Evolutionary conservation across 2,113 vertebrate species (phyloP), one percentile per base, ranked within the genome.

Genomic region (Rafetus swinhoei): DNA sequence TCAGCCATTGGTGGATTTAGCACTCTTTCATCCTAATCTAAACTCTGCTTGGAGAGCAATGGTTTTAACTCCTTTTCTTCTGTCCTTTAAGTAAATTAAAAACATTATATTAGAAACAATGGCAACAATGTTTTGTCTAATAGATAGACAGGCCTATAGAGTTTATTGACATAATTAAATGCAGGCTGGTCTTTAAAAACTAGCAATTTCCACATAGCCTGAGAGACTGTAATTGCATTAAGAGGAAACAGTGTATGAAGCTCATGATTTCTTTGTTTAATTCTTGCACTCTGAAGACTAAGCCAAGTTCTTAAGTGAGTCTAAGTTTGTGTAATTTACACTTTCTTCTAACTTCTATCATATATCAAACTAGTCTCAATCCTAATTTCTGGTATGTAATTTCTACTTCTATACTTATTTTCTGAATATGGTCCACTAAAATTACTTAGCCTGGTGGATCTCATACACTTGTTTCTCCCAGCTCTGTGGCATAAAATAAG

Each of bases 81-180:
- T 95, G 91, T 79, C 85, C 85, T 94, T 94, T 90, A 90, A 93
- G 85, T 82, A 94, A 93, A 97, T 96, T 93, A 79, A 96, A 97
- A 97, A 92, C 93, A 93, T 81, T 86, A 54, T 86, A 90, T 94
- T 95, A 94, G 91, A 96, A 95, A 84, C 93, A 94, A 92, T 92
- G 93, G 88, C 94, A 97, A 54, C 79, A 90, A 94, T 92, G 91
- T 92, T 96, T 95, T 96, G 65, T 60, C 81, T 97, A 94, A 97
- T 90, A 94, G 88, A 88, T 83, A 86, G 90, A 95, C 85, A 97
- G 84, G 77, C 86, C 88, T 89, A 55, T 74, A 91, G 62, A 87
- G 81, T 95, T 97, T 95, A 87, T 86, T 96, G 95, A 69, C 80
- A 81, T 96, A 95, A 96, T 93, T 96, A 92, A 94, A 87, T 92